Base-by-base conservation (phyloP, 2,888 invertebrate species). In the Platycnemis pennipes region DNA sequence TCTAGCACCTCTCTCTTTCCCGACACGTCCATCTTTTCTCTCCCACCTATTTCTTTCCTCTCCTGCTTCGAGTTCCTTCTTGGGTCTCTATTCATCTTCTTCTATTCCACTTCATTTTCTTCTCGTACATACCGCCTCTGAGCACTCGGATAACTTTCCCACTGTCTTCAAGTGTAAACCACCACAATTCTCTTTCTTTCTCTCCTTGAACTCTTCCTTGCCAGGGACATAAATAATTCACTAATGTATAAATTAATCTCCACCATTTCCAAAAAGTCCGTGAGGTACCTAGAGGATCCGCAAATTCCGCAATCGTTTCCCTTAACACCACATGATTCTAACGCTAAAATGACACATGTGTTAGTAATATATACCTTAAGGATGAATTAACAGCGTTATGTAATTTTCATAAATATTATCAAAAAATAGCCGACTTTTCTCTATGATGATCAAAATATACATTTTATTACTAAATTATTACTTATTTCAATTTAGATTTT, bases 91-190 rank as follows among this genome's bases (percentile, higher is more conserved):
- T 13, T 7, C 22, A 11, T 11, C 87, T 87, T 37, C 46, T n/a
- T 87, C 45, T 26, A 19, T 4, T 46, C 87, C 45, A 44, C 46
- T 16, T 87, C 87, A 26, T 31, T 37, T 77, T 13, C 69, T 31
- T n/a, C 69, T 77, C 5, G 5, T 77, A 11, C 49, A 11, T 49
- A 11, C 77, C 77, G 11, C 77, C 1, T 11, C 77, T 37, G 37
- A 77, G 77, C 37, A 37, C 77, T 77, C 37, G 77, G 37, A 77
- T 77, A 77, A 77, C 77, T 77, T 77, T 31, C 37, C 77, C 77
- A 77, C 37, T 77, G 37, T 77, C 31, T 77, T 37, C 77, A 8
- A 77, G 37, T 37, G 31, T 26, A 77, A 77, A 37, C 37, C 37
- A 11, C 31, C 77, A 11, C 3, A 77, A 13, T 37, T 13, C 77